Percentiles rank a stretch among this genome's conserved stretches.
phyloP scores from a whole-genome alignment of 2,113 vertebrate genomes.

The Phrynosoma platyrhinos region DNA sequence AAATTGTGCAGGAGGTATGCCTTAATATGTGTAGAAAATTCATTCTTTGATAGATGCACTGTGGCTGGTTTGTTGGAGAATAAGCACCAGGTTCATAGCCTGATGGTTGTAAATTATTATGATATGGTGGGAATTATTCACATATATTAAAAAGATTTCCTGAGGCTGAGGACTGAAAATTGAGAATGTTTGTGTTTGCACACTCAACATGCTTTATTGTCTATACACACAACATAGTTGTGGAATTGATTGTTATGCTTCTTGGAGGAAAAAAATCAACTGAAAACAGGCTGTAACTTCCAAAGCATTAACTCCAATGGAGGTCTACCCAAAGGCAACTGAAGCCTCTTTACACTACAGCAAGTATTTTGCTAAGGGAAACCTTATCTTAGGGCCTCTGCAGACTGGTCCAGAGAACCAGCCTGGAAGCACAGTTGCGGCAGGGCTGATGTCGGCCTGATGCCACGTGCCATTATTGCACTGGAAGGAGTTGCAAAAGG shows the following conservation, averaged over 20 bases:
- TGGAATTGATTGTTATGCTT: neutral
- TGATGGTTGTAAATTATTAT: constrained; percentile 17
- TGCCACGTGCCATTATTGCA: no score
- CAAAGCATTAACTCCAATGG: neutral
- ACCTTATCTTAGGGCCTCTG: no score
- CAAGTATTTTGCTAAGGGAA: neutral
- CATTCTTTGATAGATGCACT: neutral
- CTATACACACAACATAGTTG: fast-evolving
- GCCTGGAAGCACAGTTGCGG: no score
- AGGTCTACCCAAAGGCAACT: neutral
- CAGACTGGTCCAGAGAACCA: no score
- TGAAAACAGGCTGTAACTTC: neutral
- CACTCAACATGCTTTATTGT: neutral
- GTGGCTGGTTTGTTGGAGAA: neutral
- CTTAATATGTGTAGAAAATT: constrained; percentile 35
- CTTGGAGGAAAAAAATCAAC: neutral
- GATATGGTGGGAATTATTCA: constrained; percentile 31
- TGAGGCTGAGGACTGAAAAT: neutral
- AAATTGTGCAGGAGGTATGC: neutral
- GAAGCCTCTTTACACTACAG: neutral
- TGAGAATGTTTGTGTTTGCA: neutral
- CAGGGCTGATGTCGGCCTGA: no score
- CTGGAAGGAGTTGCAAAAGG: no score
- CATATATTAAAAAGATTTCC: constrained; percentile 24
- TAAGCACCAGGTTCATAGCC: neutral